A percentile compares a stretch with the other conserved stretches of the same genome.
Conservation (phyloP, 2,113 vertebrate species). For the Rhinopithecus roxellana region DNA sequence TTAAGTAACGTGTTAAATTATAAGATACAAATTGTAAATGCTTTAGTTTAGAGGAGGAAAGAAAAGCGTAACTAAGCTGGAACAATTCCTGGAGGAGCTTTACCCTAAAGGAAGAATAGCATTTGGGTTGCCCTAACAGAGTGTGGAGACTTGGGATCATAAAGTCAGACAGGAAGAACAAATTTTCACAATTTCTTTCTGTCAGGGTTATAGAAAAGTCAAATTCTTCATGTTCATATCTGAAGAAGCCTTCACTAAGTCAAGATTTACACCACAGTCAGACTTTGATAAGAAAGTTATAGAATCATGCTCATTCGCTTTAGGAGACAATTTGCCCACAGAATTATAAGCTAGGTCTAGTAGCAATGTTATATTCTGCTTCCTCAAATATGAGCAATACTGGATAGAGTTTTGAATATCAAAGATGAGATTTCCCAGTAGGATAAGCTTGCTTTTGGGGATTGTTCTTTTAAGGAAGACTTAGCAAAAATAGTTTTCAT, state of each 20-base stretch:
- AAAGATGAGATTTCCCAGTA: constrained; percentile 21
- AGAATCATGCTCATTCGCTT: not conserved
- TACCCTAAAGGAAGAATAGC: not conserved
- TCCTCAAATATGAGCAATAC: constrained; percentile 7
- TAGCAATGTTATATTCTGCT: not conserved
- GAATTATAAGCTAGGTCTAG: not conserved
- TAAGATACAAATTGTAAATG: not conserved
- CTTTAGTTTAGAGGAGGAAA: not conserved
- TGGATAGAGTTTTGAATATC: constrained; percentile 33
- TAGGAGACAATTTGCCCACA: not conserved
- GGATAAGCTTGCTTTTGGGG: not conserved
- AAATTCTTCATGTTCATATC: not conserved
- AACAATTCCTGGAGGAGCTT: not conserved
- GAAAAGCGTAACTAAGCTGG: not conserved
- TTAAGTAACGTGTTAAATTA: not conserved
- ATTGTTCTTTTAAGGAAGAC: constrained; percentile 44
- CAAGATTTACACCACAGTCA: not conserved
- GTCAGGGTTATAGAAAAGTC: not conserved
- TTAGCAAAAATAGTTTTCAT: constrained; percentile 39
- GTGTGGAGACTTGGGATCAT: not conserved
- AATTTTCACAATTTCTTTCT: not conserved
- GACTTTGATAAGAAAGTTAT: not conserved
- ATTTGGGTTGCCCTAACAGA: not conserved
- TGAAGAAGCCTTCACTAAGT: constrained; percentile 8
- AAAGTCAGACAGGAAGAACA: not conserved